Evolutionary conservation across 1,140 invertebrate species (phyloP).

Genomic region (Sitophilus oryzae): DNA sequence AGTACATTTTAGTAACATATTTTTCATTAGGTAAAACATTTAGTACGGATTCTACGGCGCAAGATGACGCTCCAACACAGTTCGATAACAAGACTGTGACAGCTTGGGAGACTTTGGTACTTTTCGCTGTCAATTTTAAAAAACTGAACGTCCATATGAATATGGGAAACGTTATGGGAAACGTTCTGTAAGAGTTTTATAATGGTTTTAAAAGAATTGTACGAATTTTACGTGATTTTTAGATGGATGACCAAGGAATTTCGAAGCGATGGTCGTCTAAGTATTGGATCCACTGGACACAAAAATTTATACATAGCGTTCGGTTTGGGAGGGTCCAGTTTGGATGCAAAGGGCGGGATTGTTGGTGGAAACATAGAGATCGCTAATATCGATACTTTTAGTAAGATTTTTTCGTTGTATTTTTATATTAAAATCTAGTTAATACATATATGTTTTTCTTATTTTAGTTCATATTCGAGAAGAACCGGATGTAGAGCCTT

Average conservation of each 20-base stretch:
- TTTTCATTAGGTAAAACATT: slow-evolving; percentile 44
- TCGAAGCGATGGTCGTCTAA: slow-evolving; percentile 81
- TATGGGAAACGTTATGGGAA: slow-evolving; percentile 98
- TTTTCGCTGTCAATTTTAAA: slow-evolving; percentile 94
- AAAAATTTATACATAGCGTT: slow-evolving; percentile 89
- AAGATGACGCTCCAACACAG: slow-evolving; percentile 41
- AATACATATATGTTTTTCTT: not conserved
- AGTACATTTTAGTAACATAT: not conserved
- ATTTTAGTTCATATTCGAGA: slow-evolving; percentile 75
- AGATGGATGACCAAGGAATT: slow-evolving; percentile 90
- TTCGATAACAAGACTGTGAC: slow-evolving; percentile 52
- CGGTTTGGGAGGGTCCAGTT: slow-evolving; percentile 79
- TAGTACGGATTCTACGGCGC: slow-evolving; percentile 46
- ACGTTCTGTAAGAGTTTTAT: slow-evolving; percentile 79
- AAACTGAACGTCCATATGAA: slow-evolving; percentile 95
- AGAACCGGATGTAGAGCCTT: slow-evolving; percentile 82
- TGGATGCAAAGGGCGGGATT: slow-evolving; percentile 94
- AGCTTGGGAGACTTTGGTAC: slow-evolving; percentile 90
- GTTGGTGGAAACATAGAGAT: slow-evolving; percentile 92
- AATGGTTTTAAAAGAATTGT: too few relatives aligned
- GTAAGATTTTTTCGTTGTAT: slow-evolving; percentile 48
- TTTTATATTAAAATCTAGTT: not conserved
- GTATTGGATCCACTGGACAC: slow-evolving; percentile 89
- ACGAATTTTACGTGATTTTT: too few relatives aligned
- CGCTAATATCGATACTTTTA: slow-evolving; percentile 79